Evolutionary conservation across 2,113 vertebrate genomes (phyloP), one percentile per base, ranked within the genome.

Genomic region (Oryzias celebensis): DNA sequence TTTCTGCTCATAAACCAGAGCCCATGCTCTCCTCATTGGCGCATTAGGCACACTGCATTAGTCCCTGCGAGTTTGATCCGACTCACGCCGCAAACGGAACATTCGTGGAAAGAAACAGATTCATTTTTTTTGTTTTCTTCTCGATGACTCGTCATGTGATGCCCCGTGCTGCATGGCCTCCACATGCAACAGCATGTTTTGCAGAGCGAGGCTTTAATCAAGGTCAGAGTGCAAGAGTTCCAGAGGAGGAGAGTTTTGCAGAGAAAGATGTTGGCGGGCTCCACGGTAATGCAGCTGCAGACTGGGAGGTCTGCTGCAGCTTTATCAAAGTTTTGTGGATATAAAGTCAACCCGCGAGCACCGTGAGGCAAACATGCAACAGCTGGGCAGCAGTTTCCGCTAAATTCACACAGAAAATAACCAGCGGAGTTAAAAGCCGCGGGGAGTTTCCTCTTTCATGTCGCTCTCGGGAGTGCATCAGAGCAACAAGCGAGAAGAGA

Each of bases 71-170:
- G 48, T 0, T 10, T 45, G 73, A 5, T 58, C 66, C 23, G 44
- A n/a, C 43, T 46, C 51, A 28, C 51, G 4, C 12, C 14, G 45
- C 26, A 64, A 14, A 24, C 44, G 49, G 46, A 74, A 44, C 55
- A 53, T 45, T 48, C 52, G 42, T 64, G 61, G 45, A 75, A 49
- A 68, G 14, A 22, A 71, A 68, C 15, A 28, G 52, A 71, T 68
- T 62, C 54, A 46, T n/a, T 46, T 65, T 52, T 16, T 20, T 52
- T 52, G 43, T 58, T 64, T 36, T 67, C 15, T 62, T 42, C n/a
- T 61, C 23, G 52, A 50, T 53, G 62, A 64, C 52, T 47, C 1
- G n/a, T 81, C n/a, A 73, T 71, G 71, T 73, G 80, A 74, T 8
- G 28, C 14, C 36, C 64, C 41, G 41, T 26, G 44, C 28, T 45